Conservation (phyloP, 2,888 invertebrate genomes). For the Dasypogon diadema region DNA sequence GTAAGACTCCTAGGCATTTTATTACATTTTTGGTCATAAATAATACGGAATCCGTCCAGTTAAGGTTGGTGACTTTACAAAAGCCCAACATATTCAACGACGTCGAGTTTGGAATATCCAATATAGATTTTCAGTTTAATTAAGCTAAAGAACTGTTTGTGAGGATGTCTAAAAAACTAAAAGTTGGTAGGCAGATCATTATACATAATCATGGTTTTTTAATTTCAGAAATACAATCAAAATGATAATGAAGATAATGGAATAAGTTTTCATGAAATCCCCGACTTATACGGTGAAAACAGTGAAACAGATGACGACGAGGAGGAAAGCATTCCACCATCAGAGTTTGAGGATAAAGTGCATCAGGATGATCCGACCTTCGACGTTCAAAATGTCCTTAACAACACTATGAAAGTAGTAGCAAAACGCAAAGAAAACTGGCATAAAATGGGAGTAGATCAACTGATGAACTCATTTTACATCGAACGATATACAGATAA, state of each 20-base stretch:
- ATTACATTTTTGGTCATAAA: too few relatives aligned
- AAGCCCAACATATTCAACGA: too few relatives aligned
- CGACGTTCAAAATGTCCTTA: slow-evolving; percentile 28
- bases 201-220: too few relatives aligned
- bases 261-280: not conserved
- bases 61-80: too few relatives aligned
- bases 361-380: slow-evolving; percentile 34
- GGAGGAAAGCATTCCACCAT: slow-evolving; percentile 30
- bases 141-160: too few relatives aligned
- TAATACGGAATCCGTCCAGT: too few relatives aligned
- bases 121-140: too few relatives aligned
- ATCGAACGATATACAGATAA: slow-evolving; percentile 25
- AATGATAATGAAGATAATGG: not conserved
- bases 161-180: too few relatives aligned
- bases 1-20: too few relatives aligned
- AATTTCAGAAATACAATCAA: slow-evolving; percentile 38
- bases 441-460: slow-evolving; percentile 41
- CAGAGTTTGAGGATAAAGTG: slow-evolving; percentile 35
- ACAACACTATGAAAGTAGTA: slow-evolving; percentile 50
- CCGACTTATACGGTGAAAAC: too few relatives aligned
- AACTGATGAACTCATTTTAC: slow-evolving; percentile 44
- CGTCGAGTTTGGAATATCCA: too few relatives aligned
- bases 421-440: slow-evolving; percentile 38
- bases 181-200: too few relatives aligned
- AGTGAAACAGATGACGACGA: not conserved